Evolutionary conservation across 2,113 vertebrate species (phyloP), one percentile per base, ranked within the genome.

Genomic region (Callionymus lyra): DNA sequence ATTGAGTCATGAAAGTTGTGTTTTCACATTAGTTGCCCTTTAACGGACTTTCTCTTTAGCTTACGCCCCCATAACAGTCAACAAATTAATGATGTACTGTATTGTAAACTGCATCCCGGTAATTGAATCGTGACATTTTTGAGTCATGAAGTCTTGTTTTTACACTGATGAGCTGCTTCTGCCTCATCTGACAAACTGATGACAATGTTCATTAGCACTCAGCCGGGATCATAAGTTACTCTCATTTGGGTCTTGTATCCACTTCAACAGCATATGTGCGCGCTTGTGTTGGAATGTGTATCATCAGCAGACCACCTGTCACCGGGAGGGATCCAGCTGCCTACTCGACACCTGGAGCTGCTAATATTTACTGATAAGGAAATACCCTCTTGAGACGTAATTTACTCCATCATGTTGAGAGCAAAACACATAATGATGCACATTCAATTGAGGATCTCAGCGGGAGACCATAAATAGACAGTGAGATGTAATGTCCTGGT

Each of bases 281-380:
- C 21, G n/a, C n/a, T n/a, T n/a, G n/a, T n/a, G n/a, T n/a, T 27
- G 21, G 21, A 27, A 4, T 4, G 40, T 58, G 44, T 21, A 56
- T 70, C 63, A 66, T 48, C 40, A 38, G 41, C 48, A 31, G 16
- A 49, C 18, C 47, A 49, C 31, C 47, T 56, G 56, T 55, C 18
- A 10, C 12, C 40, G 19, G 17, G 14, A 56, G 21, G 16, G 45
- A 50, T 55, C 42, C 15, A 17, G 35, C 34, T 17, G 19, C 6
- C 16, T 63, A n/a, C 37, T 61, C 64, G 71, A 65, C 42, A 72
- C 42, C 72, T 56, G 54, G 41, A 31, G 44, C 16, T 38, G 46
- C 53, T 59, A 41, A 49, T 58, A 45, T 66, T 63, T 57, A 61
- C 60, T 9, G 57, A 74, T 68, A 68, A 51, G 50, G 31, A n/a